Evolutionary conservation across 2,113 vertebrate genomes (phyloP).

Genomic region (Microtus ochrogaster): DNA sequence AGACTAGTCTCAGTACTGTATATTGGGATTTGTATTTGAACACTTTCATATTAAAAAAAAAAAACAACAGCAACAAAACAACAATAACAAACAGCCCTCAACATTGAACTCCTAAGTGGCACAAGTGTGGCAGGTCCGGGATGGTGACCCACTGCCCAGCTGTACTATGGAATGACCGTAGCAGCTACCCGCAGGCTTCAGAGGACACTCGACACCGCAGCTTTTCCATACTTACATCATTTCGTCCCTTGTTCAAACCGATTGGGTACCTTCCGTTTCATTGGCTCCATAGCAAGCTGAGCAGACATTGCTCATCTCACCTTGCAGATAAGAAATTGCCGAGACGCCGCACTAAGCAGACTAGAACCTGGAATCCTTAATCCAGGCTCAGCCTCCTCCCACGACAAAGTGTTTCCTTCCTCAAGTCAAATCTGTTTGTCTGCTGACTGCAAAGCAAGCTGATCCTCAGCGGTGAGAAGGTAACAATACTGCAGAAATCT

Average conservation of each 20-base stretch:
- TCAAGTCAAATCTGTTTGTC: neutral
- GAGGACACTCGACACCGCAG: no score
- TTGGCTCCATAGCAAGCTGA: neutral
- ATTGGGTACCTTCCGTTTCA: neutral
- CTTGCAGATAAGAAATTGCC: neutral
- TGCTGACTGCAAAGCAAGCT: neutral
- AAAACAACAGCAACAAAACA: neutral
- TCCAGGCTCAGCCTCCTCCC: neutral
- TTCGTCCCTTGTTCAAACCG: neutral
- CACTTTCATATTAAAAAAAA: neutral
- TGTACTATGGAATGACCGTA: neutral
- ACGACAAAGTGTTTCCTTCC: neutral
- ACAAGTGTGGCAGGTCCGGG: no score
- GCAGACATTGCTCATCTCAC: neutral
- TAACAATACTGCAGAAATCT: neutral
- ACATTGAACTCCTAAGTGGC: neutral
- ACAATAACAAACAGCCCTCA: neutral
- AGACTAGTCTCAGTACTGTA: neutral
- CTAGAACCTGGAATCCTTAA: neutral
- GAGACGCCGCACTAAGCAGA: fast-evolving
- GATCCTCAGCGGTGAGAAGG: neutral
- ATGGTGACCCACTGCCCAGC: no score
- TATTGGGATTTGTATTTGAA: neutral
- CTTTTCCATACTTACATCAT: neutral
- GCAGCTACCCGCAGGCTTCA: neutral